Conservation (phyloP, 2,113 vertebrate genomes). For the Apteryx mantelli region DNA sequence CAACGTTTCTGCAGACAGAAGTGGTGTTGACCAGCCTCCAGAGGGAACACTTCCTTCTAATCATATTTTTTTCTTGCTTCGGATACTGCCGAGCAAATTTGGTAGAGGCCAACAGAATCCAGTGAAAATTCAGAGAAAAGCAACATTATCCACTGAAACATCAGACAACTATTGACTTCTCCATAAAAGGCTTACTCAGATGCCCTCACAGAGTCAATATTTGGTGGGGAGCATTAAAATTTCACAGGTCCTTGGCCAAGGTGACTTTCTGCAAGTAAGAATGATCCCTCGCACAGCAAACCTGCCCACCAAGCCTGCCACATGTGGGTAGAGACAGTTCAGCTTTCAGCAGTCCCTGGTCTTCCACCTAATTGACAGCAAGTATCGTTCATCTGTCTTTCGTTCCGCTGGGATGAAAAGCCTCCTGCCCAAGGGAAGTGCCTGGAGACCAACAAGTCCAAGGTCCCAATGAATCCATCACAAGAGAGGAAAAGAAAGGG, state of each 20-base stretch:
- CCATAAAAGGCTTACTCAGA: constrained; percentile 43
- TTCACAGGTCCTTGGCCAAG: constrained; percentile 63
- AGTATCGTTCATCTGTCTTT: background rate
- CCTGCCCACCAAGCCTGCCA: background rate
- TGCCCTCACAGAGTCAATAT: constrained; percentile 46
- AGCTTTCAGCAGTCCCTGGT: background rate
- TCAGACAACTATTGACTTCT: constrained; percentile 58
- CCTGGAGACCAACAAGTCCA: background rate
- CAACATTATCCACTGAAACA: constrained; percentile 61
- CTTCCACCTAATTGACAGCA: background rate
- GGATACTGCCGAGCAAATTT: background rate
- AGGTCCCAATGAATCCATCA: background rate
- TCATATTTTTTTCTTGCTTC: background rate
- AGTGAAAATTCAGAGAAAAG: constrained; percentile 30
- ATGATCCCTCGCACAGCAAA: background rate
- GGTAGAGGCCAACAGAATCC: background rate
- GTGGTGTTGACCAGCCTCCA: background rate
- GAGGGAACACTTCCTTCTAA: background rate
- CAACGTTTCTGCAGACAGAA: background rate
- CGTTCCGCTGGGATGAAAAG: background rate
- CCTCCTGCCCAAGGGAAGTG: background rate
- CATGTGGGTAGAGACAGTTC: fast-evolving
- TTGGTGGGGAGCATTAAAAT: constrained; percentile 68
- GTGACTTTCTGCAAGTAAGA: constrained; percentile 47
- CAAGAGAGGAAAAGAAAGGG: background rate